Conservation (phyloP, 2,888 invertebrate genomes). For the Melipona bicolor region DNA sequence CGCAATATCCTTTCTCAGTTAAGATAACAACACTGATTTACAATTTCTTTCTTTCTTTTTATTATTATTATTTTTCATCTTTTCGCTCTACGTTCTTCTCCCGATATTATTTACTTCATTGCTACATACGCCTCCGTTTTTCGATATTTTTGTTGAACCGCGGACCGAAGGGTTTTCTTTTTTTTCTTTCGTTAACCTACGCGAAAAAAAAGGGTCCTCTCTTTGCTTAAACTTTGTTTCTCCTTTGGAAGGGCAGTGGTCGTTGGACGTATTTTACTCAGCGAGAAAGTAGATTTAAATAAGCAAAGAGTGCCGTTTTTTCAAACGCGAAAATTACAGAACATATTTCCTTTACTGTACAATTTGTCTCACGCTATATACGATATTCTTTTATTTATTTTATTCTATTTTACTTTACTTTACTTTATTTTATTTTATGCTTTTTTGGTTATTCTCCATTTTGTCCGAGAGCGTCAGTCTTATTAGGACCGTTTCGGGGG, state of each 20-base stretch:
- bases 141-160: not conserved
- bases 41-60: not conserved
- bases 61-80: not conserved
- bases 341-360: constrained; percentile 14
- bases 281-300: constrained; percentile 45
- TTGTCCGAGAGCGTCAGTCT: constrained; percentile 50
- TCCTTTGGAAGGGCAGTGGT: constrained; percentile 61
- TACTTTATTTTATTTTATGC: not conserved
- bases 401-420: not conserved
- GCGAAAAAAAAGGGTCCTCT: constrained; percentile 21
- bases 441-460: not conserved
- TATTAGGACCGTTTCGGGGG: constrained; percentile 53
- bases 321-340: constrained; percentile 34
- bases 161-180: not conserved
- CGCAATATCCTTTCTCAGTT: constrained; percentile 19
- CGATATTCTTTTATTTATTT: not conserved
- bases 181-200: constrained; percentile 11
- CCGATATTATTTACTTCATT: not conserved
- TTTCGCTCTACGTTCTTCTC: not conserved
- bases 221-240: constrained; percentile 31
- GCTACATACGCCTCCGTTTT: not conserved
- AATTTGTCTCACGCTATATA: not conserved
- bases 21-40: constrained; percentile 33
- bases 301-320: constrained; percentile 37
- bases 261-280: constrained; percentile 68